phyloP scores from a whole-genome alignment of 2,113 vertebrate genomes.

The Porphyrio hochstetteri region DNA sequence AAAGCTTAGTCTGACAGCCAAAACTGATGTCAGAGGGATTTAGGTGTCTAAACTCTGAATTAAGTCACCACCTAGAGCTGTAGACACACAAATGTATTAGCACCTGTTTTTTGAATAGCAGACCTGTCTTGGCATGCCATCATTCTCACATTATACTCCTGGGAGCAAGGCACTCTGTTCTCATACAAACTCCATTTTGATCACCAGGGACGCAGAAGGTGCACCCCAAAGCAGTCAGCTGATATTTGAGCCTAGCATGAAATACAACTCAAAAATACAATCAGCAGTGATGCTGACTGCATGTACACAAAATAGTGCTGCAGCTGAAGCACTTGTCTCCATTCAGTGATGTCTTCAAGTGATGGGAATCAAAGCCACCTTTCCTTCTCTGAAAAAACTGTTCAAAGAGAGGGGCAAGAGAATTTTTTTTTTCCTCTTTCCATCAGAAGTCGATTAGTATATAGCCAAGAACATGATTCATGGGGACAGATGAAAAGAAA shows the following conservation, averaged over 20 bases:
- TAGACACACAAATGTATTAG: neutral
- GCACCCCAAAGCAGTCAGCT: neutral
- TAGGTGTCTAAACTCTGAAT: neutral
- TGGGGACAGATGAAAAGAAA: neutral
- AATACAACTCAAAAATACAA: neutral
- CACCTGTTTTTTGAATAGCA: neutral
- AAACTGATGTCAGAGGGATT: neutral
- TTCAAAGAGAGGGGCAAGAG: neutral
- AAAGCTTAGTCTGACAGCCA: neutral
- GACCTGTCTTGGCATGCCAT: neutral
- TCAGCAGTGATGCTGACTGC: neutral
- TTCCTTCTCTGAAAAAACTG: neutral
- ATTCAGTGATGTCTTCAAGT: neutral
- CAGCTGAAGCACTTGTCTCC: neutral
- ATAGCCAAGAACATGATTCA: neutral
- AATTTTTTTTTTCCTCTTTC: neutral
- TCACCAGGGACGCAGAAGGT: neutral
- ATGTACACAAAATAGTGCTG: neutral
- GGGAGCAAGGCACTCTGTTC: neutral
- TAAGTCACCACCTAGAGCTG: neutral
- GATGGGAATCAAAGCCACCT: neutral
- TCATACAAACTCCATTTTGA: neutral
- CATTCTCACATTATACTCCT: neutral
- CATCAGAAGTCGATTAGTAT: neutral
- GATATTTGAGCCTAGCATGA: neutral